Evolutionary conservation across 2,888 invertebrate species (phyloP), one percentile per base, ranked within the genome.

Genomic region (Hypolimnas misippus): DNA sequence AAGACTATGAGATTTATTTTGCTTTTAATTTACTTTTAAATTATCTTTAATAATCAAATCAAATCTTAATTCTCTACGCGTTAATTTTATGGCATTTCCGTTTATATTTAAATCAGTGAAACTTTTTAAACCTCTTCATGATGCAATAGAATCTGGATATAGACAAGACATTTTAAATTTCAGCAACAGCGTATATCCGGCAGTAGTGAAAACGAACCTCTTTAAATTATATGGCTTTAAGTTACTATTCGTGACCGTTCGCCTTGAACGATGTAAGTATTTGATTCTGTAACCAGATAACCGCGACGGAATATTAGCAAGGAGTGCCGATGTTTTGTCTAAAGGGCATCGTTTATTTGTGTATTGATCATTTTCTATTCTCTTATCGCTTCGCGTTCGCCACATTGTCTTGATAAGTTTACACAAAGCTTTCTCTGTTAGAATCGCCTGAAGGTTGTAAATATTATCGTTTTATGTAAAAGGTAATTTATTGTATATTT

Each of bases 281-380:
- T 70, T 65, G 71, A 72, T 76, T 73, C 74, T 69, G 78, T 72
- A 77, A 77, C 73, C 17, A 74, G 76, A 78, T 79, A 80, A 65
- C 44, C 50, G 29, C 68, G 58, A 58, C 65, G 68, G 68, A 70
- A 68, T 69, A 68, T 66, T 57, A 61, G 65, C 55, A 63, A 73
- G 76, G 77, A 73, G 76, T 73, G 77, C 56, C 63, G 52, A 57
- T 63, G 64, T 54, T 55, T 57, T 57, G 68, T 67, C 53, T 52
- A 63, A 67, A 67, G 67, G 66, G 63, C 66, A 67, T 60, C 57
- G 60, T 57, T 65, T 65, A 55, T 58, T 62, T 65, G 44, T 67
- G 57, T 51, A 46, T 44, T 57, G 52, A 46, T 60, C 54, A 19
- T 52, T 46, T 63, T 56, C 31, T 53, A 49, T 10, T 38, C 51